Evolutionary conservation across 2,888 invertebrate genomes (phyloP).

Genomic region (Oscheius myriophilus): DNA sequence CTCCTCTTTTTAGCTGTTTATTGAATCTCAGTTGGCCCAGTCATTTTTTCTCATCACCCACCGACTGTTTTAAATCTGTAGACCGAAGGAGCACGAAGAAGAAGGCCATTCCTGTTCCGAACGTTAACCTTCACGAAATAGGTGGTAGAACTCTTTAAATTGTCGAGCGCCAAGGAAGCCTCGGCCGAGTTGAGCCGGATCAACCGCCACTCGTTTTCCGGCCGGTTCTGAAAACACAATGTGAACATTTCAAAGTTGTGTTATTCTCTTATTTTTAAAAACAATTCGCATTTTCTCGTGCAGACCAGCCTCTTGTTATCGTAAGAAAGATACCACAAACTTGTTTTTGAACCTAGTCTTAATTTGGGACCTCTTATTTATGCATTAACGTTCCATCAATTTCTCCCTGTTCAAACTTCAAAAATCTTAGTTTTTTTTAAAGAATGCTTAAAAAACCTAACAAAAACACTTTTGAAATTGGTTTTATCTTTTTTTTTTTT

Average conservation of each 20-base stretch:
- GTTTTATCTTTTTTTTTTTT: no score
- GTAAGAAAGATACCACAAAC: no score
- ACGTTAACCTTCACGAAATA: conserved; percentile 66
- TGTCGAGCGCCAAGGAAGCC: conserved; percentile 52
- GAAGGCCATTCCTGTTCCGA: conserved; percentile 57
- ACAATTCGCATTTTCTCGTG: no score
- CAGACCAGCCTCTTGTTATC: no score
- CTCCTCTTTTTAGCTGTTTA: not conserved
- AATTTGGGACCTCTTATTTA: no score
- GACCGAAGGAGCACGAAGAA: conserved; percentile 60
- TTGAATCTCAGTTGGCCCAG: no score
- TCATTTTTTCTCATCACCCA: conserved; percentile 15
- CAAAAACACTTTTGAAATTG: no score
- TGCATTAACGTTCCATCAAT: no score
- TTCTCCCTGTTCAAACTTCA: no score
- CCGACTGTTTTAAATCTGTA: conserved; percentile 68
- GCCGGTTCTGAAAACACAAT: conserved; percentile 34
- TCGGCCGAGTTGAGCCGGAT: conserved; percentile 54
- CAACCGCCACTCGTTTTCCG: conserved; percentile 58
- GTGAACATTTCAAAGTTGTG: conserved; percentile 1
- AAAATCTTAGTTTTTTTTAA: no score
- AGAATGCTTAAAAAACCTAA: no score
- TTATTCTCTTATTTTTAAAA: not conserved
- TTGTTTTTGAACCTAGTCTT: no score
- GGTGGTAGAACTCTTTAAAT: conserved; percentile 61